Percentiles rank a stretch among this genome's conserved stretches.
Conservation (phyloP, 2,888 invertebrate genomes). For the Blastobasis adustella region DNA sequence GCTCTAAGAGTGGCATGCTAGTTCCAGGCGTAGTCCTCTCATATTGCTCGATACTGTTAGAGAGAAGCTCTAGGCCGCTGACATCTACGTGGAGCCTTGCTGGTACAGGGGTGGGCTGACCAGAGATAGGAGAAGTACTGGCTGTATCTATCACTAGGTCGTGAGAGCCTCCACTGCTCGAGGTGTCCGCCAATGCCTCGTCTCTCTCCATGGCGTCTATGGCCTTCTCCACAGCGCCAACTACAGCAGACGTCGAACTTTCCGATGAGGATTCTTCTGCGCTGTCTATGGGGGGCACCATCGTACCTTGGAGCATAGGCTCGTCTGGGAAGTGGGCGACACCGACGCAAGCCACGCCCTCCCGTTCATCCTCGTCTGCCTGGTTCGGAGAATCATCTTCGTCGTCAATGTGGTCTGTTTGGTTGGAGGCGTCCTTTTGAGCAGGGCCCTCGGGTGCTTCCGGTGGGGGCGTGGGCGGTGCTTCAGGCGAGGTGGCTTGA, state of each 20-base stretch:
- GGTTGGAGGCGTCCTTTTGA: slow-evolving; percentile 87
- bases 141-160: slow-evolving; percentile 67
- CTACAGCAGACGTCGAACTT: slow-evolving; percentile 37
- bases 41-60: slow-evolving; percentile 89
- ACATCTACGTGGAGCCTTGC: slow-evolving; percentile 75
- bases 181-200: slow-evolving; percentile 49
- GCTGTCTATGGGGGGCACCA: slow-evolving; percentile 41
- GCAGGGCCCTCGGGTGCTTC: slow-evolving; percentile 76
- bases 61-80: slow-evolving; percentile 86
- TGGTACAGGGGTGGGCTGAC: slow-evolving; percentile 17
- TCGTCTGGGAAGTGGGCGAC: slow-evolving; percentile 65
- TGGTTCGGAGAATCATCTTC: slow-evolving; percentile 76
- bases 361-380: slow-evolving; percentile 62
- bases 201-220: slow-evolving; percentile 61
- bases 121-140: slow-evolving; percentile 39
- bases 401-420: slow-evolving; percentile 85
- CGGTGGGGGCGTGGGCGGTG: slow-evolving; percentile 68
- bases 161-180: slow-evolving; percentile 59
- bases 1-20: slow-evolving; percentile 47
- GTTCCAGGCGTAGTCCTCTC: slow-evolving; percentile 70
- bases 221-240: slow-evolving; percentile 57
- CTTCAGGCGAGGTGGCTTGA: slow-evolving; percentile 77
- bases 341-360: slow-evolving; percentile 55
- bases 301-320: slow-evolving; percentile 28
- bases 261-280: slow-evolving; percentile 58